A percentile compares a stretch with the other conserved stretches of the same genome.
These are phyloP conservation scores for Antechinus flavipes DNA, from an alignment of 2,113 vertebrate species.

Conservation along the genomic window DNA sequence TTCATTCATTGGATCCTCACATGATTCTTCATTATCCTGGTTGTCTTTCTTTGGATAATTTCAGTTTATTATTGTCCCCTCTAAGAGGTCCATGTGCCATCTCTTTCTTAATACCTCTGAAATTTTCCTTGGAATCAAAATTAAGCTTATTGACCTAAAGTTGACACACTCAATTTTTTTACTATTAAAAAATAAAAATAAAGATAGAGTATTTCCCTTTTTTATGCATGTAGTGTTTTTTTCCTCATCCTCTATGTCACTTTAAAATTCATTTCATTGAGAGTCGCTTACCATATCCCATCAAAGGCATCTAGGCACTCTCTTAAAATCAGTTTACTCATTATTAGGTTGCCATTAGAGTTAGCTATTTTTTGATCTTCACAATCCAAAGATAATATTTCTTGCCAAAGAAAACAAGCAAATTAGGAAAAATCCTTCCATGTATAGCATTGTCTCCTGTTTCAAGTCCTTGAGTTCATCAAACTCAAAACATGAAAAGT, in stretches of 20 bases:
- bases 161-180: not conserved
- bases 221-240: not conserved
- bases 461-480: not conserved
- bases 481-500: not conserved
- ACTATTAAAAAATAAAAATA: not conserved
- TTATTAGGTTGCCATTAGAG: not conserved
- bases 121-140: not conserved
- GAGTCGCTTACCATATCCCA: not conserved
- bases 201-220: not conserved
- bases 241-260: not conserved
- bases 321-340: not conserved
- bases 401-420: not conserved
- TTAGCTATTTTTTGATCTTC: not conserved
- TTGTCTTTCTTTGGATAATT: not conserved
- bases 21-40: not conserved
- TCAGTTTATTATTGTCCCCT: not conserved
- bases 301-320: not conserved
- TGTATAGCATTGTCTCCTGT: not conserved
- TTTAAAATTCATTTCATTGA: not conserved
- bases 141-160: not conserved
- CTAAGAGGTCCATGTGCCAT: not conserved
- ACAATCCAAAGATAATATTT: not conserved
- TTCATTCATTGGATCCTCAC: not conserved
- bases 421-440: not conserved
- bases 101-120: not conserved